Conservation (phyloP, 2,113 vertebrate species). For the Cryptotis parvus region DNA sequence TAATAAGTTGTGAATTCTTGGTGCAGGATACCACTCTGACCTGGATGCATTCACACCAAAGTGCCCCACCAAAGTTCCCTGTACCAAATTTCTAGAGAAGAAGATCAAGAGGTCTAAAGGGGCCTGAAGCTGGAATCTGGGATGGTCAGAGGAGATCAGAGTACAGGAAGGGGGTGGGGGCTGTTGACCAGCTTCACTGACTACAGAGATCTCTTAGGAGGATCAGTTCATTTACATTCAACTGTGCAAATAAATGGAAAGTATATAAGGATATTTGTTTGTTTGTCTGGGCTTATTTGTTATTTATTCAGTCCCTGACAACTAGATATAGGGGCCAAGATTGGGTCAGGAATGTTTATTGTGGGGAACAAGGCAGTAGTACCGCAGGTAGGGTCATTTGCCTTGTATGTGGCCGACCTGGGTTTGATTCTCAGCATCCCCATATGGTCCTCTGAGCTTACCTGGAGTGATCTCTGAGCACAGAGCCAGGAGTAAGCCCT, state of each 20-base stretch:
- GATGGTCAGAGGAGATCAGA: not conserved
- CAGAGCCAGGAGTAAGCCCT: too few relatives aligned
- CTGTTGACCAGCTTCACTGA: not conserved
- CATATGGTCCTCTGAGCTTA: too few relatives aligned
- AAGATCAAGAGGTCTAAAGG: not conserved
- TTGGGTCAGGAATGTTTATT: not conserved
- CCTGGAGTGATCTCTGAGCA: too few relatives aligned
- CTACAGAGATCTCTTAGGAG: not conserved
- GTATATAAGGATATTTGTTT: not conserved
- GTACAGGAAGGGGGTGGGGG: not conserved
- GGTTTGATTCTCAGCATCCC: too few relatives aligned
- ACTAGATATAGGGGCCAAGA: not conserved
- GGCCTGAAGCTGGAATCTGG: not conserved
- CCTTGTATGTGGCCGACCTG: too few relatives aligned
- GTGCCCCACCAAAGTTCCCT: not conserved
- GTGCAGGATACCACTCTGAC: not conserved
- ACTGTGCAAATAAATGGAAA: conserved; percentile 17
- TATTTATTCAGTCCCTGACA: not conserved
- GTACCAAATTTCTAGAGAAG: not conserved
- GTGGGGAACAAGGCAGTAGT: too few relatives aligned
- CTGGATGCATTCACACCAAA: not conserved
- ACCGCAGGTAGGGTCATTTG: not conserved
- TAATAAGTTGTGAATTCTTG: not conserved
- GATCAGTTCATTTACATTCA: not conserved
- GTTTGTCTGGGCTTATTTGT: not conserved